These are phyloP conservation scores for Subacronicta megacephala DNA, from an alignment of 2,888 invertebrate species.

Conservation along the genomic window DNA sequence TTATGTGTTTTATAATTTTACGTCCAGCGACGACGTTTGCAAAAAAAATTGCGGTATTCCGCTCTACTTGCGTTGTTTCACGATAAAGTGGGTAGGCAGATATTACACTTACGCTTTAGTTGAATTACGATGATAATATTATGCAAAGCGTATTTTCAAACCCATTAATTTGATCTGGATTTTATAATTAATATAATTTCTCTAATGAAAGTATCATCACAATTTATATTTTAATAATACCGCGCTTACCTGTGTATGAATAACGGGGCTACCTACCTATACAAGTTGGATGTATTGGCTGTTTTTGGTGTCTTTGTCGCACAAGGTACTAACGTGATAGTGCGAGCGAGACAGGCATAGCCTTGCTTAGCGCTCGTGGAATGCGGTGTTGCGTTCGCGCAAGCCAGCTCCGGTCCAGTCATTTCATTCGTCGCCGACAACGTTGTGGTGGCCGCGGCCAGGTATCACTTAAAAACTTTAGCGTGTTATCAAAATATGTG, in stretches of 20 bases:
- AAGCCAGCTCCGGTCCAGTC: conserved; percentile 77
- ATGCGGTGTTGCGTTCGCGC: conserved; percentile 86
- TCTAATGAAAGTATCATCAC: conserved; percentile 40
- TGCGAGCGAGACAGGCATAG: conserved; percentile 71
- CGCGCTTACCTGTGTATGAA: conserved; percentile 81
- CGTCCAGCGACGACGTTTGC: conserved; percentile 40
- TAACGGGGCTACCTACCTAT: conserved; percentile 84
- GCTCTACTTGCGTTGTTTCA: conserved; percentile 59
- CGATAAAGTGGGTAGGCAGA: conserved; percentile 35
- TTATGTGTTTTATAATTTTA: conserved; percentile 43
- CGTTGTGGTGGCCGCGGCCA: conserved; percentile 70
- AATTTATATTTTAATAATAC: conserved; percentile 67
- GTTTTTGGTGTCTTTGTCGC: conserved; percentile 59
- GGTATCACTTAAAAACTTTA: conserved; percentile 62
- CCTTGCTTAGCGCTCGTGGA: conserved; percentile 80
- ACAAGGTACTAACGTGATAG: conserved; percentile 32
- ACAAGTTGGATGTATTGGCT: conserved; percentile 63
- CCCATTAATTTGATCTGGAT: conserved; percentile 2
- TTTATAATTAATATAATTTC: conserved; percentile 25
- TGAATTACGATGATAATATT: neutral
- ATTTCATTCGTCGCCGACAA: conserved; percentile 78
- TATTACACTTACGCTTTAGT: neutral
- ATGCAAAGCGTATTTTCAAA: neutral
- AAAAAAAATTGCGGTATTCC: conserved; percentile 57
- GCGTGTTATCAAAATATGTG: conserved; percentile 83